Evolutionary conservation across 1,140 invertebrate species (phyloP).

Genomic region (Chelonus insularis): DNA sequence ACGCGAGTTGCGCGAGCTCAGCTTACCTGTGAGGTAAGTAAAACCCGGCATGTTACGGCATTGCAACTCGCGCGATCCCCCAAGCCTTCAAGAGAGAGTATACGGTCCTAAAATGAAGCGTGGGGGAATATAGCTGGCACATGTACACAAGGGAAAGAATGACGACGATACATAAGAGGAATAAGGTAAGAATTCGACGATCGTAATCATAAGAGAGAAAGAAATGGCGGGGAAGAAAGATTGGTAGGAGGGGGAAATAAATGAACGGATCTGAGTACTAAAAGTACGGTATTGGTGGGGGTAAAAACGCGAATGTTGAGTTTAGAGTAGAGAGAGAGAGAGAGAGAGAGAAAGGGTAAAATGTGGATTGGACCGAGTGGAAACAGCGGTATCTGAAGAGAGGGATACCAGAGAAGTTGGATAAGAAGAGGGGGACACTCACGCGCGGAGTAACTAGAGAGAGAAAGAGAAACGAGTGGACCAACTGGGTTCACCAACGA

Average conservation of each 20-base stretch:
- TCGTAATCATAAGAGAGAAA: not conserved
- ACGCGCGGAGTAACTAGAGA: slow-evolving; percentile 29
- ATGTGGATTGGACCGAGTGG: slow-evolving; percentile 6
- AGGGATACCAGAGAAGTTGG: too few relatives aligned
- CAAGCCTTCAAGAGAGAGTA: slow-evolving; percentile 11
- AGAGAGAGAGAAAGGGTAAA: slow-evolving; percentile 31
- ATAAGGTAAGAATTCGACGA: not conserved
- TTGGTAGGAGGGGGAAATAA: not conserved
- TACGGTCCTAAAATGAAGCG: not conserved
- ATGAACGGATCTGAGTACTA: not conserved
- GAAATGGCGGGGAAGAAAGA: not conserved
- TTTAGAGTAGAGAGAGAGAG: slow-evolving; percentile 29
- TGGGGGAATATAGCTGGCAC: not conserved
- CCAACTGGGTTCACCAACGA: slow-evolving; percentile 60
- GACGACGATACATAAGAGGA: not conserved
- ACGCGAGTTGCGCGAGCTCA: slow-evolving; percentile 36
- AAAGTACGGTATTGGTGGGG: slow-evolving; percentile 21
- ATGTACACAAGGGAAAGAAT: slow-evolving; percentile 8
- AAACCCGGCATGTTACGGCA: slow-evolving; percentile 57
- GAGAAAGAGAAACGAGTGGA: slow-evolving; percentile 51
- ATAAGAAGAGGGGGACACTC: too few relatives aligned
- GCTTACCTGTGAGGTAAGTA: slow-evolving; percentile 60
- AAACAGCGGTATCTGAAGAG: too few relatives aligned
- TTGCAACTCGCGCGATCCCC: slow-evolving; percentile 48
- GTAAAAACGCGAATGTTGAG: slow-evolving; percentile 18